Percentiles rank a stretch among this genome's conserved stretches.
phyloP scores from a whole-genome alignment of 2,888 invertebrate species.

The Rambutsinella grinnellia region DNA sequence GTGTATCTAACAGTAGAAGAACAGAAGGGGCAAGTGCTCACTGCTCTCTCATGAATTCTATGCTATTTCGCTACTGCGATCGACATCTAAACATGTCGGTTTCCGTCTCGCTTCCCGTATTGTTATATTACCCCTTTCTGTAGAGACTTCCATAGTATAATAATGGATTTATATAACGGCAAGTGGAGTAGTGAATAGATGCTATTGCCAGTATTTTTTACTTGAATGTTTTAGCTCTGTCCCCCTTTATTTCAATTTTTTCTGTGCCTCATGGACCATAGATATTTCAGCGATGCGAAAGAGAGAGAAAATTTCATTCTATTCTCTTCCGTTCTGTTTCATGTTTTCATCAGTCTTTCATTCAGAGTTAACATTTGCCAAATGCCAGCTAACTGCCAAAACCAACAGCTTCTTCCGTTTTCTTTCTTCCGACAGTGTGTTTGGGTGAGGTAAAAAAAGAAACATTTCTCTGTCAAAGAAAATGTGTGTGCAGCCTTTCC shows the following conservation, averaged over 20 bases:
- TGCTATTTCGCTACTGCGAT: background rate
- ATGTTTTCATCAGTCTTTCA: background rate
- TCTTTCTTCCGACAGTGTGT: background rate
- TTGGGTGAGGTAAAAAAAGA: background rate
- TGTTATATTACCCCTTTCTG: background rate
- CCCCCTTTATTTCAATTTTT: background rate
- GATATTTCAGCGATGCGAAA: slow-evolving; percentile 5
- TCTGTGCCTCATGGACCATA: slow-evolving; percentile 23
- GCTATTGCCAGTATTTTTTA: background rate
- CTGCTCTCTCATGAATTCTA: background rate
- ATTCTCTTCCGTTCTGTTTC: background rate
- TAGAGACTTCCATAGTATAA: too few species aligned
- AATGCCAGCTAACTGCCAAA: background rate
- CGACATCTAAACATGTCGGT: background rate
- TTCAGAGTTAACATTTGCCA: background rate
- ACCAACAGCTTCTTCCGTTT: background rate
- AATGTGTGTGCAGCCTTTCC: background rate
- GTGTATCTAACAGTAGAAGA: background rate
- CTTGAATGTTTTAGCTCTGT: too few species aligned
- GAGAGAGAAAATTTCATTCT: too few species aligned
- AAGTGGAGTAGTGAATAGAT: background rate
- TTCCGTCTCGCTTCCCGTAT: background rate
- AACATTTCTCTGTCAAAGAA: background rate
- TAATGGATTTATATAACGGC: too few species aligned
- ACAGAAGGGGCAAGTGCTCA: background rate